Evolutionary conservation across 2,797 vertebrate genomes (phyloP), one percentile per base, ranked within the genome.

Genomic region (Euphonia xanthogaster): DNA sequence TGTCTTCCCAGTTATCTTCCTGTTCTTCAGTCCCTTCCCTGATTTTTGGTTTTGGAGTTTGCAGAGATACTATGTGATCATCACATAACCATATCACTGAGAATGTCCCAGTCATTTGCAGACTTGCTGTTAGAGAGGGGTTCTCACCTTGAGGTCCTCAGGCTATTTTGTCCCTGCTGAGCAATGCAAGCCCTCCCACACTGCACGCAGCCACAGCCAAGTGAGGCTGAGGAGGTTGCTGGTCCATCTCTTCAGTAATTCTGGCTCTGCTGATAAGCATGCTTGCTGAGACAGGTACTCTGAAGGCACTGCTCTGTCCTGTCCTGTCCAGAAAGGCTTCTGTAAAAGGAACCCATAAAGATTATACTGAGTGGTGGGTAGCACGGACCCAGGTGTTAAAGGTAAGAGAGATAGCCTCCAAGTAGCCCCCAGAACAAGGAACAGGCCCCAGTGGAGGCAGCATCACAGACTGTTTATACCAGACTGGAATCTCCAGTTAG

Each of bases 341-440:
- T 61, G 30, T 66, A 60, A 83, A 96, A 94, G 87, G 94, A 97
- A 77, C 82, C 88, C 23, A 6, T 42, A 28, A 55, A 74, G 28
- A 15, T 62, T 86, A 2, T 14, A 21, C 5, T 94, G 87, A 80
- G 50, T 61, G 87, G 33, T 1, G 4, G 35, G 30, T 44, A 31
- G 55, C 20, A 14, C 44, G 25, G 35, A 23, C 33, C 44, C 37
- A 74, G 62, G 61, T 73, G 83, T 10, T 27, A 9, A 48, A 86
- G 39, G 27, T 62, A 68, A 88, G 24, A 88, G 24, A 40, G 44
- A 74, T 19, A 35, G 86, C 77, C 80, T 96, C 80, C 58, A 80
- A 45, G 80, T 91, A 97, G 93, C 82, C 86, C 23, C 37, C 72
- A 93, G 93, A 68, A 91, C 78, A 57, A 58, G 74, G 39, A 91